Evolutionary conservation across 1,140 invertebrate species (phyloP), one percentile per base, ranked within the genome.

Genomic region (Caenorhabditis remanei): DNA sequence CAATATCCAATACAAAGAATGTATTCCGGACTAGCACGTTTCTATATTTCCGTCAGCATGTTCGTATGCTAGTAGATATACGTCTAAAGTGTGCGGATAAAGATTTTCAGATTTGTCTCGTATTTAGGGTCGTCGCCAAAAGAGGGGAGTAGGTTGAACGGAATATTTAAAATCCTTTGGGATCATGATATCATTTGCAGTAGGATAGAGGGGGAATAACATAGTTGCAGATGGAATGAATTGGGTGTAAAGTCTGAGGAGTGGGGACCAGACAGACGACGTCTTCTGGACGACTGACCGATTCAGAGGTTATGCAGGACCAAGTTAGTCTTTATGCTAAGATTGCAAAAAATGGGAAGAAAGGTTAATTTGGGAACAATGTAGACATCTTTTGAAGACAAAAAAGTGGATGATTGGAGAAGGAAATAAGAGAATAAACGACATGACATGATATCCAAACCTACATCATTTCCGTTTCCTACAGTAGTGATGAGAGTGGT

Each of bases 31-130:
- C 71, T 79, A 79, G 43, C 41, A 79, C 40, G 46, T 21, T 24
- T 53, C 71, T 21, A n/a, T n/a, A n/a, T 58, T 58, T 58, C 61
- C 67, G 40, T 43, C 40, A 53, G 4, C 50, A 53, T 46, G 43
- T 14, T 50, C 46, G 8, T 13, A 14, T 40, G 43, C 71, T 79
- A 50, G 71, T 79, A 63, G 61, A 32, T 79, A 8, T 79, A 24
- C 71, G 71, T 79, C 46, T 79, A 79, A 79, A 79, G 46, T 79
- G 71, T 46, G 71, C 53, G 71, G 71, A 79, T 79, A 50, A 79
- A 46, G 46, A 14, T 53, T 16, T 79, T 71, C 5, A 5, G 41
- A 46, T 53, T 79, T 79, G 71, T 79, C 71, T 50, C 46, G 71
- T 40, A 67, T 67, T 67, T 40, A 32, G 63, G 40, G 71, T 24